Percentiles rank a stretch among this genome's conserved stretches.
Conservation (phyloP, 2,888 invertebrate genomes). For the Patella depressa region DNA sequence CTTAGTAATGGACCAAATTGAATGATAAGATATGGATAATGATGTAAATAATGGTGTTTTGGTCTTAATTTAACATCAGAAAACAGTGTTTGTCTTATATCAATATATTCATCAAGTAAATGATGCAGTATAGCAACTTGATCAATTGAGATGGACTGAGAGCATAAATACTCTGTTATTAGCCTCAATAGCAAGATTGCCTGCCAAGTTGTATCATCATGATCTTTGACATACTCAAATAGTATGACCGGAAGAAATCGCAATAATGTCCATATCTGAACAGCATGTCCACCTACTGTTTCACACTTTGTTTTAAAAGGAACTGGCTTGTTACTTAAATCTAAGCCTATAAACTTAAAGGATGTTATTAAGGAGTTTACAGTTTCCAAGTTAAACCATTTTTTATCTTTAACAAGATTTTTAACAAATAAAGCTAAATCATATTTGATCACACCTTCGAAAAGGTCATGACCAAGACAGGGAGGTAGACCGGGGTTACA, state of each 20-base stretch:
- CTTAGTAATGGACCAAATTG: background rate
- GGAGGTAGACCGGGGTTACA: background rate
- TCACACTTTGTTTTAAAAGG: background rate
- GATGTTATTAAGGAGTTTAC: slow-evolving; percentile 5
- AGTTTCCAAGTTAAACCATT: background rate
- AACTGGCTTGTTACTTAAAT: background rate
- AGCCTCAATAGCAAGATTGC: background rate
- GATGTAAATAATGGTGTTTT: no score
- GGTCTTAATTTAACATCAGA: no score
- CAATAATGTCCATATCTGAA: slow-evolving; percentile 2
- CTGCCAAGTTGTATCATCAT: background rate
- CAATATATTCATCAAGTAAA: no score
- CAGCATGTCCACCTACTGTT: background rate
- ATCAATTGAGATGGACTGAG: background rate
- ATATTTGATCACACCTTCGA: background rate
- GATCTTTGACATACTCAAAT: background rate
- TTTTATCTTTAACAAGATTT: background rate
- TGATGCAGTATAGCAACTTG: slow-evolving; percentile 8
- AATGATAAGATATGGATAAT: no score
- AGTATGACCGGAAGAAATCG: background rate
- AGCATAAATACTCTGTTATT: slow-evolving; percentile 1
- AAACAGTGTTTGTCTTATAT: no score
- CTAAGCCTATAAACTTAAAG: background rate
- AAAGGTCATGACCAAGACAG: background rate
- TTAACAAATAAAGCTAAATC: slow-evolving; percentile 1